Conservation (phyloP, 2,113 vertebrate species). For the Mobula birostris region DNA sequence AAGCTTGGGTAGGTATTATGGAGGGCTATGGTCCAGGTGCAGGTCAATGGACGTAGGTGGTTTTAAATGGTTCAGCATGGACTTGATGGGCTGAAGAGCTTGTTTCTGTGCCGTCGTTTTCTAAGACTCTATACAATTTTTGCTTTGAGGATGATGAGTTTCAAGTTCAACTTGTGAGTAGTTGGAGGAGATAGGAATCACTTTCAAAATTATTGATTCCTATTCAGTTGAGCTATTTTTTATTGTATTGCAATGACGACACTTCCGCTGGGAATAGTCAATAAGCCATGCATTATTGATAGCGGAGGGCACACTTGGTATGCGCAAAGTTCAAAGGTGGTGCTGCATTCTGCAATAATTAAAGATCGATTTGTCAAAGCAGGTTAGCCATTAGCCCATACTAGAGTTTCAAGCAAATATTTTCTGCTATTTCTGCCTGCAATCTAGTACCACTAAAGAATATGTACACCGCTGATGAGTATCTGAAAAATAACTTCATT, state of each 20-base stretch:
- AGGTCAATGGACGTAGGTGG: no score
- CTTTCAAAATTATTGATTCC: slow-evolving; percentile 36
- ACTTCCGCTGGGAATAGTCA: slow-evolving; percentile 29
- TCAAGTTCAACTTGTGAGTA: slow-evolving; percentile 6
- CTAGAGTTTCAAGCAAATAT: neutral
- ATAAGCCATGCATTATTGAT: slow-evolving; percentile 29
- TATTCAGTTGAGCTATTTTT: slow-evolving; percentile 31
- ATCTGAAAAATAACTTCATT: neutral
- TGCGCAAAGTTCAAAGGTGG: slow-evolving; percentile 25
- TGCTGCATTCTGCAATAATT: slow-evolving; percentile 25
- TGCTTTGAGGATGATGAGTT: neutral
- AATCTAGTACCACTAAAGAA: neutral
- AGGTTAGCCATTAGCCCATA: slow-evolving; percentile 1
- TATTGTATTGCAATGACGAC: slow-evolving; percentile 30
- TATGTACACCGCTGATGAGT: neutral
- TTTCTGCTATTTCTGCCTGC: neutral
- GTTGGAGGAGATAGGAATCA: slow-evolving; percentile 5
- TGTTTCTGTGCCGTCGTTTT: no score
- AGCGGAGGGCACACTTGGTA: slow-evolving; percentile 9
- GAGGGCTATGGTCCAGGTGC: no score
- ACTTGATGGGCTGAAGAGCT: no score
- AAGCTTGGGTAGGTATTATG: no score
- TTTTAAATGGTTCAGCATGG: no score
- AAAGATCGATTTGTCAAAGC: slow-evolving; percentile 32
- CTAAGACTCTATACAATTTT: neutral